Conservation (phyloP, 2,888 invertebrate genomes). For the Psylliodes chrysocephalus region DNA sequence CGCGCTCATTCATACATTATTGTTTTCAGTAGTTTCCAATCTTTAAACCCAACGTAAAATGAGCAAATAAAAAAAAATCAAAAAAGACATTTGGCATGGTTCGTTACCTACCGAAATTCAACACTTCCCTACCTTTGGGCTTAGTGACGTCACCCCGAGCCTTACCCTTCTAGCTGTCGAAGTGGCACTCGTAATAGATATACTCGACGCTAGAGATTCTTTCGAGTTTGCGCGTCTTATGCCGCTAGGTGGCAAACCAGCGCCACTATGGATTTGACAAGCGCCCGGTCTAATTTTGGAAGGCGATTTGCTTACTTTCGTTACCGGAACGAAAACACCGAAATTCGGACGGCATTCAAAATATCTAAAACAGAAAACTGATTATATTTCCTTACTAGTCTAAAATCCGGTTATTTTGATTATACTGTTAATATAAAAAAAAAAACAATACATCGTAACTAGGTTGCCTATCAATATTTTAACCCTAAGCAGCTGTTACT, state of each 20-base stretch:
- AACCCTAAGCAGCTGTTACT: too few species aligned
- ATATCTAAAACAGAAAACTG: slow-evolving; percentile 72
- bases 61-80: too few species aligned
- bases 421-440: too few species aligned
- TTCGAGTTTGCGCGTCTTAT: slow-evolving; percentile 82
- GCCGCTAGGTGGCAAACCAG: slow-evolving; percentile 61
- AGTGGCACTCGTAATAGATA: slow-evolving; percentile 61
- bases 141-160: slow-evolving; percentile 78
- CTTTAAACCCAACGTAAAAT: neutral
- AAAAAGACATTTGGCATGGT: slow-evolving; percentile 31
- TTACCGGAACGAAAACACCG: slow-evolving; percentile 92
- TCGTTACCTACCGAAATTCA: slow-evolving; percentile 39
- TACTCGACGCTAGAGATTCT: slow-evolving; percentile 79
- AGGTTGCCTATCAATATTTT: too few species aligned
- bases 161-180: slow-evolving; percentile 77
- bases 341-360: slow-evolving; percentile 91
- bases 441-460: too few species aligned
- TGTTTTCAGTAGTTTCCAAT: neutral
- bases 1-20: neutral
- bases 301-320: slow-evolving; percentile 89
- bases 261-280: slow-evolving; percentile 70
- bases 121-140: slow-evolving; percentile 70
- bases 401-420: too few species aligned
- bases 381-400: too few species aligned
- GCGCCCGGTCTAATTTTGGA: slow-evolving; percentile 74